Conservation (phyloP, 23 tunicate species). For the Corella eumyota region DNA sequence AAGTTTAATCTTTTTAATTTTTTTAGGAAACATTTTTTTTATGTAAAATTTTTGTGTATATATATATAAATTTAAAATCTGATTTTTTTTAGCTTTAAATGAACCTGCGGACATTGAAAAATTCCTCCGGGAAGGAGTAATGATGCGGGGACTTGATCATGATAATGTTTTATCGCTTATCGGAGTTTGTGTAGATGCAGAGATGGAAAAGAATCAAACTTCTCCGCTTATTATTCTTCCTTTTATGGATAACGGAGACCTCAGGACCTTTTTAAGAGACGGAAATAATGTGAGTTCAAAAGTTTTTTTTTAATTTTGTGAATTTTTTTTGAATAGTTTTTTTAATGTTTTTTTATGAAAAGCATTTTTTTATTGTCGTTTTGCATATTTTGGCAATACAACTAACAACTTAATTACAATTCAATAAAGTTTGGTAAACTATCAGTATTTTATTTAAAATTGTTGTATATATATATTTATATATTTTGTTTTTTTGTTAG, state of each 20-base stretch:
- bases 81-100: too few species aligned
- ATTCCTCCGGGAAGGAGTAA: slow-evolving; percentile 92
- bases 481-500: too few species aligned
- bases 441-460: too few species aligned
- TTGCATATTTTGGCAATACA: background rate
- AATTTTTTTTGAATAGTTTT: background rate
- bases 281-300: slow-evolving; percentile 61
- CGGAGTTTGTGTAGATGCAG: slow-evolving; percentile 89
- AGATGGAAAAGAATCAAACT: slow-evolving; percentile 19
- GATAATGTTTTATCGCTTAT: slow-evolving; percentile 51
- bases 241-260: slow-evolving; percentile 81
- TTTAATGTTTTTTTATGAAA: background rate
- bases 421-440: background rate
- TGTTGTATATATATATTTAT: too few species aligned
- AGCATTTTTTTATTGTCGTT: background rate
- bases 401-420: background rate
- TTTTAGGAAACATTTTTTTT: background rate
- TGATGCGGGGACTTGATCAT: slow-evolving; percentile 94
- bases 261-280: slow-evolving; percentile 75
- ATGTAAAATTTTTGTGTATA: background rate
- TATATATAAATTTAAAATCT: background rate
- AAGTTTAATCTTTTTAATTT: background rate
- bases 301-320: background rate
- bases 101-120: slow-evolving; percentile 76
- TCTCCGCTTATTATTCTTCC: slow-evolving; percentile 95